Conservation (phyloP, 2,113 vertebrate genomes). For the Oophaga pumilio region DNA sequence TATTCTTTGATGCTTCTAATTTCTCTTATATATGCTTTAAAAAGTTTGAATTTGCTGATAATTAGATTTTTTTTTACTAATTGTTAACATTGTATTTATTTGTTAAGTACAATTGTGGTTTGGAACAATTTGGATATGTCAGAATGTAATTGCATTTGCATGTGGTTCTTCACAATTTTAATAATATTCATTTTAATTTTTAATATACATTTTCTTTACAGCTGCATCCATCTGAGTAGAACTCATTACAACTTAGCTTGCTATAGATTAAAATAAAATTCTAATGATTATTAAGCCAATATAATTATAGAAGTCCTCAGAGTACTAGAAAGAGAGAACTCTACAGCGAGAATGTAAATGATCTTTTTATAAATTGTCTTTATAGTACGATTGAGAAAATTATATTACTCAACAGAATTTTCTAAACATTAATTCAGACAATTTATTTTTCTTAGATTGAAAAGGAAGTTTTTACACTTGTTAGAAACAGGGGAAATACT, state of each 20-base stretch:
- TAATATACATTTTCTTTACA: constrained; percentile 59
- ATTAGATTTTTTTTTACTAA: not conserved
- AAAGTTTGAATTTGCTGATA: not conserved
- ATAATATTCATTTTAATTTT: constrained; percentile 59
- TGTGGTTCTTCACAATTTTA: constrained; percentile 63
- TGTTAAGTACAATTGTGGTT: constrained; percentile 34
- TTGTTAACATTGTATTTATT: constrained; percentile 37
- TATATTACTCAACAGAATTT: constrained; percentile 21
- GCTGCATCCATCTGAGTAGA: constrained; percentile 59
- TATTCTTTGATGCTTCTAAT: not conserved
- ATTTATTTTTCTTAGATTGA: not conserved
- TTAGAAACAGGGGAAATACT: not conserved
- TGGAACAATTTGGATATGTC: not conserved
- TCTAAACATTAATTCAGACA: not conserved
- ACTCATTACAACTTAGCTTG: constrained; percentile 58
- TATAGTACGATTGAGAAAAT: not conserved
- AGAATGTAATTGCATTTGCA: constrained; percentile 57
- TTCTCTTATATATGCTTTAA: constrained; percentile 50
- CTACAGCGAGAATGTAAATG: constrained; percentile 31
- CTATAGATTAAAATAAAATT: constrained; percentile 56
- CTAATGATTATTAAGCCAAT: constrained; percentile 60
- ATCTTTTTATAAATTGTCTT: constrained; percentile 22
- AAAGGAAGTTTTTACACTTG: not conserved
- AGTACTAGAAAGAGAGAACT: constrained; percentile 50
- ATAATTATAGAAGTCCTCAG: constrained; percentile 51